Evolutionary conservation across 2,888 invertebrate species (phyloP), one percentile per base, ranked within the genome.

Genomic region (Exocentrus adspersus): DNA sequence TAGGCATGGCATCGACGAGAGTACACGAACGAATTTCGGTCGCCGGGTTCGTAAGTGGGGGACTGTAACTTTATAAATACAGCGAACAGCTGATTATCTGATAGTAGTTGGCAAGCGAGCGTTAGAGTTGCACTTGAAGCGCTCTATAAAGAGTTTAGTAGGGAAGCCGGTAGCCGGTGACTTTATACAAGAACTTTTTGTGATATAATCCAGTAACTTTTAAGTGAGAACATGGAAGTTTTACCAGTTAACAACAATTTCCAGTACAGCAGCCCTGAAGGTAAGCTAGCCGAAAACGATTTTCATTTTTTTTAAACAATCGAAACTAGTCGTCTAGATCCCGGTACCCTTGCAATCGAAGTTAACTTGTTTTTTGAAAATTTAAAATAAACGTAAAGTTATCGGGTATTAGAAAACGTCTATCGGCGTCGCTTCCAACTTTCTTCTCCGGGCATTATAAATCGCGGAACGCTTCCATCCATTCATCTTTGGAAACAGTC

Each of bases 241-340:
- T 87, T 92, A 83, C 89, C 91, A 82, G 89, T 91, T 82, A 89
- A 89, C 83, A 91, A 88, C 85, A 90, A 37, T 37, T 37, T 90
- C 82, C 89, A 89, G 86, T 92, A 91, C 86, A 74, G 68, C 67
- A 72, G 68, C 52, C 65, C 66, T 52, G 67, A 73, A 73, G 75
- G 75, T 76, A 68, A 53, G 70, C 65, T n/a, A n/a, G n/a, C n/a
- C n/a, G n/a, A n/a, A n/a, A n/a, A n/a, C n/a, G n/a, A n/a, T n/a
- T n/a, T n/a, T n/a, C n/a, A n/a, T n/a, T n/a, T n/a, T n/a, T n/a
- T n/a, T n/a, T n/a, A n/a, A n/a, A n/a, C n/a, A n/a, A n/a, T n/a
- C n/a, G n/a, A n/a, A n/a, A n/a, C n/a, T n/a, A n/a, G n/a, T n/a
- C n/a, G n/a, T n/a, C n/a, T n/a, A n/a, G n/a, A n/a, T n/a, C n/a